Conservation (phyloP, 2,797 vertebrate genomes). For the Novumbra hubbsi region DNA sequence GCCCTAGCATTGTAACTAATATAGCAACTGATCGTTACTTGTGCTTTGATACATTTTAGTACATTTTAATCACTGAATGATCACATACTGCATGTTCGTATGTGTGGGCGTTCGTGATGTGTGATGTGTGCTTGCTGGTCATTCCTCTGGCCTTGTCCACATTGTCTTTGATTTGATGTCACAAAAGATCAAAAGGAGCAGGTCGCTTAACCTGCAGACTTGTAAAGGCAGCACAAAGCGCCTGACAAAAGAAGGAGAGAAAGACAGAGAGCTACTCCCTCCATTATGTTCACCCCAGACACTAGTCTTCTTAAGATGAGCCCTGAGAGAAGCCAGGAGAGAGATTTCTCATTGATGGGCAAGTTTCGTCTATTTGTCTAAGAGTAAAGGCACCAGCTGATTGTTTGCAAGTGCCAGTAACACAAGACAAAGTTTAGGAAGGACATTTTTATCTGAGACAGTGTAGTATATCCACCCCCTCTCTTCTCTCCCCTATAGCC, state of each 20-base stretch:
- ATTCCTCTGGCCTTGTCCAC: background rate
- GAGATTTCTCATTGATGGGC: conserved; percentile 57
- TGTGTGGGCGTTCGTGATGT: conserved; percentile 8
- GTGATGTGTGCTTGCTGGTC: conserved; percentile 20
- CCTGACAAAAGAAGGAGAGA: conserved; percentile 68
- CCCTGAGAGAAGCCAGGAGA: conserved; percentile 52
- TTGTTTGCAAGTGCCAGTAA: conserved; percentile 50
- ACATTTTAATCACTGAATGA: conserved; percentile 36
- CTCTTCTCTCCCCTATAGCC: conserved; percentile 15
- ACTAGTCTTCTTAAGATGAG: conserved; percentile 69
- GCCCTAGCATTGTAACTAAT: background rate
- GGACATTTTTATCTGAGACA: conserved; percentile 64
- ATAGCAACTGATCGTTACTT: background rate
- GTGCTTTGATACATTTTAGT: conserved; percentile 1
- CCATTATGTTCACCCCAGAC: conserved; percentile 61
- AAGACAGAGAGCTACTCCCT: conserved; percentile 70
- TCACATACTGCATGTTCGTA: conserved; percentile 20
- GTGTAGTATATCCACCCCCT: background rate
- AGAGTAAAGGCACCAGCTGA: conserved; percentile 64
- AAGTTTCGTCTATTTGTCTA: conserved; percentile 49
- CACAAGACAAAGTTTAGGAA: conserved; percentile 63
- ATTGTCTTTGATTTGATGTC: conserved; percentile 27
- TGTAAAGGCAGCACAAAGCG: conserved; percentile 80
- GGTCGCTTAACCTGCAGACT: conserved; percentile 88
- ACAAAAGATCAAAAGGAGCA: conserved; percentile 70